Evolutionary conservation across 2,888 invertebrate species (phyloP).

Genomic region (Amblyteles armatorius): DNA sequence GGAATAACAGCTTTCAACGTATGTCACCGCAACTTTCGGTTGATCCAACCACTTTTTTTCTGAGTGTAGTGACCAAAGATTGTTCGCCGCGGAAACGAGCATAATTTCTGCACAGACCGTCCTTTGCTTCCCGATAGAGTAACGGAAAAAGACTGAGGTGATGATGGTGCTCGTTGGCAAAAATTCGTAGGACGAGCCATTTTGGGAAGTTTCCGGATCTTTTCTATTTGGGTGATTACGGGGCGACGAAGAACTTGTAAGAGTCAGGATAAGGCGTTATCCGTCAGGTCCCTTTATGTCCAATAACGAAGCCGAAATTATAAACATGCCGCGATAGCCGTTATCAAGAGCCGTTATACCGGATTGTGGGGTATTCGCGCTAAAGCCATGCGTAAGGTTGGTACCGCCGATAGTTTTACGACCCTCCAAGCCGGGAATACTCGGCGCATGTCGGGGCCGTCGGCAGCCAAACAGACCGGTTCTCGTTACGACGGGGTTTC

Average conservation of each 20-base stretch:
- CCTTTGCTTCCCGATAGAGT: too few species aligned
- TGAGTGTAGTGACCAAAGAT: too few species aligned
- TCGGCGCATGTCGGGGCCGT: neutral
- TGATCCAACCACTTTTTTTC: too few species aligned
- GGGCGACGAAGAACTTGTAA: neutral
- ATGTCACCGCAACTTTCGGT: too few species aligned
- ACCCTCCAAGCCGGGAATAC: conserved; percentile 29
- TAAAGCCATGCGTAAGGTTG: conserved; percentile 46
- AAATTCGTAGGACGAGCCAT: neutral
- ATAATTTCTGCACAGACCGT: too few species aligned
- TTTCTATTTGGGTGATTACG: neutral
- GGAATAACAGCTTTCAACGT: too few species aligned
- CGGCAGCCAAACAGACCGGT: conserved; percentile 28
- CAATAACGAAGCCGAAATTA: neutral
- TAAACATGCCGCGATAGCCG: neutral
- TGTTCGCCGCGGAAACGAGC: too few species aligned
- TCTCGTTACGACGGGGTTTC: conserved; percentile 54
- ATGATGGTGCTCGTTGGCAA: too few species aligned
- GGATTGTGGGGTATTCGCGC: neutral
- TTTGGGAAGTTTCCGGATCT: neutral
- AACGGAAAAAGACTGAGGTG: too few species aligned
- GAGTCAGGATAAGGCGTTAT: neutral
- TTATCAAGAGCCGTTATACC: neutral
- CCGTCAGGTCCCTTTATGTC: neutral
- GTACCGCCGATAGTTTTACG: conserved; percentile 54